These are phyloP conservation scores for Heptranchias perlo DNA, from an alignment of 2,113 vertebrate genomes.

Conservation along the genomic window DNA sequence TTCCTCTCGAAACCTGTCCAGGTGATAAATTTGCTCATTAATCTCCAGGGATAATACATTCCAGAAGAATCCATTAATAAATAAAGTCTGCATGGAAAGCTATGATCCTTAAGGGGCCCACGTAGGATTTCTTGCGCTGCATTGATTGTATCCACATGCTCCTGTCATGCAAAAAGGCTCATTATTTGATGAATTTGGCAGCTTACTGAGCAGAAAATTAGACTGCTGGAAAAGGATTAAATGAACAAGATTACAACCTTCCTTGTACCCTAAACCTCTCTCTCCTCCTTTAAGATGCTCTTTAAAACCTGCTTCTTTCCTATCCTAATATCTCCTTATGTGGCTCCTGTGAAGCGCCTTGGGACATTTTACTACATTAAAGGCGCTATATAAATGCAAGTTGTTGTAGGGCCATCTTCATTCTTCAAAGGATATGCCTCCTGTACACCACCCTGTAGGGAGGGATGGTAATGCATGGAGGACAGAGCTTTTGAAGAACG, in stretches of 20 bases:
- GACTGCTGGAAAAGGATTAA: not conserved
- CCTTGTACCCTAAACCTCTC: slow-evolving; percentile 5
- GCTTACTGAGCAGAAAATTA: not conserved
- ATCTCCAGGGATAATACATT: not conserved
- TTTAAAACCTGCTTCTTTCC: not conserved
- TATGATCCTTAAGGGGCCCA: not conserved
- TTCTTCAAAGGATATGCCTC: not conserved
- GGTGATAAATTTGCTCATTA: not conserved
- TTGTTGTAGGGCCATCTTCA: not conserved
- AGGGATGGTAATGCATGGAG: not conserved
- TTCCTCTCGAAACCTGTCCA: too few relatives aligned
- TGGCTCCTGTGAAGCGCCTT: not conserved
- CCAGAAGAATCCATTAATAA: not conserved
- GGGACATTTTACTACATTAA: not conserved
- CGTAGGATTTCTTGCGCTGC: not conserved
- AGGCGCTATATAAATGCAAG: not conserved
- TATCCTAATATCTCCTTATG: not conserved
- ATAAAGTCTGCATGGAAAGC: not conserved
- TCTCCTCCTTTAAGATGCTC: too few relatives aligned
- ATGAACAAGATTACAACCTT: not conserved
- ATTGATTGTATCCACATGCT: not conserved
- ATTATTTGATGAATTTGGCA: not conserved
- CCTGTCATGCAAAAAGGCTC: not conserved
- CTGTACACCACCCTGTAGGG: not conserved
- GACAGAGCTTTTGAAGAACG: not conserved